Base-by-base conservation (phyloP, 2,797 vertebrate species). In the Chelidonichthys spinosus region DNA sequence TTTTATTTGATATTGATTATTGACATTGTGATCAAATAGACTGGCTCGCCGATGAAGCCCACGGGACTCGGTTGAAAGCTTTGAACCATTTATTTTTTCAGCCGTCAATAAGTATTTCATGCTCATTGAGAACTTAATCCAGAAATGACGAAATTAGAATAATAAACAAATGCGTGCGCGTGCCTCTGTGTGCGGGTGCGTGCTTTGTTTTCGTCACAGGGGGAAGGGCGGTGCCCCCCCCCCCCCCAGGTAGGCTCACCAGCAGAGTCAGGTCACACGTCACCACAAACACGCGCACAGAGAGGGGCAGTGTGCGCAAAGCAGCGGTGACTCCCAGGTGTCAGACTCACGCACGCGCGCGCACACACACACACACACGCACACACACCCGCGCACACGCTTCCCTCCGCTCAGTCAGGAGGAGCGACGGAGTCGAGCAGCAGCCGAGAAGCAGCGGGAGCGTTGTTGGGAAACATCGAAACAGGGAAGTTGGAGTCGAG, bases 211-310 rank as follows among this genome's bases (percentile, higher is more conserved):
- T 72, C 81, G 78, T 85, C 79, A 83, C 74, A 14, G 69, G 69
- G 62, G 42, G 54, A 68, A 79, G 84, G 90, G 88, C 85, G 82
- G 69, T 70, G 84, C 81, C 85, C 82, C 0, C 88, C n/a, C 18
- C 47, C 9, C 44, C 15, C 6, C 15, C 46, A 91, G 90, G 87
- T 85, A 82, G 72, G 25, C 33, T 11, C 84, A 61, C 73, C 81
- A 78, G 14, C 69, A 49, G 46, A 49, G 25, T 25, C 25, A 25
- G n/a, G 40, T 36, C 69, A 62, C 69, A 62, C 72, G 32, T 25
- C 77, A 25, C 47, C 53, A 65, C 49, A 17, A 39, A 42, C 36
- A 17, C 25, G 5, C 43, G 9, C 40, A 84, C 84, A 87, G 72
- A 77, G 64, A 25, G 60, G 49, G 36, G 13, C 79, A 74, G 66